Percentiles rank a stretch among this genome's conserved stretches.
These are phyloP conservation scores for Rhinolophus sinicus DNA, from an alignment of 2,113 vertebrate species.

Conservation along the genomic window DNA sequence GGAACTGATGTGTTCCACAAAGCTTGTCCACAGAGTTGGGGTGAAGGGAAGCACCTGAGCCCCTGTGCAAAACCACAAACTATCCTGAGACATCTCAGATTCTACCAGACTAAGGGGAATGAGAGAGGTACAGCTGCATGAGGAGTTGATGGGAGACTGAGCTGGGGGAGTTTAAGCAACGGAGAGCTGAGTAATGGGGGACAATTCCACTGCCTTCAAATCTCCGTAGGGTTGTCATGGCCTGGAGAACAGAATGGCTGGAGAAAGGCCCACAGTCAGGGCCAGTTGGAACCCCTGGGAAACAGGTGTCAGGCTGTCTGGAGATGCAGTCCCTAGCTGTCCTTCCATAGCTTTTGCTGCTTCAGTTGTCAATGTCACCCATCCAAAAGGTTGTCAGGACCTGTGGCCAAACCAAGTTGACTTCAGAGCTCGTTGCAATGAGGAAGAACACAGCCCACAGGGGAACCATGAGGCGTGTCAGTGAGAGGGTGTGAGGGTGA, in stretches of 20 bases:
- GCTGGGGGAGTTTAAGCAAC: neutral
- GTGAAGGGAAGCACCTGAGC: neutral
- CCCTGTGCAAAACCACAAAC: neutral
- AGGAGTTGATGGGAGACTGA: neutral
- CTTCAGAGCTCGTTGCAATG: accelerated
- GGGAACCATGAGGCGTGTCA: neutral
- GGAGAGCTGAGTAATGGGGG: neutral
- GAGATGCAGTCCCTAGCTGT: neutral
- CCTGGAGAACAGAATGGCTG: neutral
- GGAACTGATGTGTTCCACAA: neutral
- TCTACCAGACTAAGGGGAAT: neutral
- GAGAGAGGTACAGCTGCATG: neutral
- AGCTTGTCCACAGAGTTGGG: neutral
- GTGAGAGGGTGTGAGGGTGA: neutral
- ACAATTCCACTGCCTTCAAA: neutral
- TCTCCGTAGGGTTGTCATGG: neutral
- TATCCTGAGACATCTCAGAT: neutral
- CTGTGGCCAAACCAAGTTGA: neutral
- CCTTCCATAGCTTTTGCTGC: neutral
- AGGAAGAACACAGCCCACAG: neutral
- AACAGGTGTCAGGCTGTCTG: neutral
- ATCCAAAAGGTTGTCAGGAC: neutral
- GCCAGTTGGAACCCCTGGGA: neutral
- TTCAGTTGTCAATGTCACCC: neutral
- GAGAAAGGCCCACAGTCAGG: neutral